Conservation (phyloP, 1,140 invertebrate genomes). For the Musca domestica region DNA sequence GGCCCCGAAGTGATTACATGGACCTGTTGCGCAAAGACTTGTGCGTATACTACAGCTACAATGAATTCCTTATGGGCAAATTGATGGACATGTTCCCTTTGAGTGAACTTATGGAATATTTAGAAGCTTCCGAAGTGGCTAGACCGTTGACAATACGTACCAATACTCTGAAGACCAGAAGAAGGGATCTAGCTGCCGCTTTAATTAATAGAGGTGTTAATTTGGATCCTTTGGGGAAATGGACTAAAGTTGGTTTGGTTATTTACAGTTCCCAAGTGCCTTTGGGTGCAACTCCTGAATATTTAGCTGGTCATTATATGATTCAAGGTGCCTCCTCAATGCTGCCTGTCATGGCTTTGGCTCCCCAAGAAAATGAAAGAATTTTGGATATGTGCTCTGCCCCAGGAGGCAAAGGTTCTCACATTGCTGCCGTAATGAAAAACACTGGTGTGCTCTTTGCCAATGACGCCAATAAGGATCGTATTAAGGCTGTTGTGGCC, state of each 20-base stretch:
- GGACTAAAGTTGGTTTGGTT: conserved; percentile 98
- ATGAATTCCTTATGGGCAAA: conserved; percentile 92
- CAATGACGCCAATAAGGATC: conserved; percentile 90
- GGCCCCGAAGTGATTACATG: conserved; percentile 79
- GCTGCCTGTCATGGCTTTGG: conserved; percentile 94
- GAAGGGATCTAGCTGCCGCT: conserved; percentile 89
- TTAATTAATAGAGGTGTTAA: conserved; percentile 96
- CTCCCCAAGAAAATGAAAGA: conserved; percentile 93
- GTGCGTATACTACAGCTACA: conserved; percentile 96
- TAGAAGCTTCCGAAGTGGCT: conserved; percentile 89
- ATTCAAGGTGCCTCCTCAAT: conserved; percentile 97
- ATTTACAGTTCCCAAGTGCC: conserved; percentile 96
- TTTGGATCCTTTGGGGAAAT: conserved; percentile 96
- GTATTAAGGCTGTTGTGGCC: conserved; percentile 90
- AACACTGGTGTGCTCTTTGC: conserved; percentile 97
- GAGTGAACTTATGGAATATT: conserved; percentile 86
- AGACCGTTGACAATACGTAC: conserved; percentile 94
- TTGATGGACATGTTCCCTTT: conserved; percentile 91
- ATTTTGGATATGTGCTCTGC: conserved; percentile 97
- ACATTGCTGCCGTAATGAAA: conserved; percentile 97
- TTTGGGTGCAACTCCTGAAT: conserved; percentile 98
- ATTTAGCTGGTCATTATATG: conserved; percentile 98
- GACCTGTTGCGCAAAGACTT: conserved; percentile 79
- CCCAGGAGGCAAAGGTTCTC: conserved; percentile 96
- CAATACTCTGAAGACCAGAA: conserved; percentile 92